phyloP scores from a whole-genome alignment of 2,888 invertebrate species.

The Noctua pronuba region DNA sequence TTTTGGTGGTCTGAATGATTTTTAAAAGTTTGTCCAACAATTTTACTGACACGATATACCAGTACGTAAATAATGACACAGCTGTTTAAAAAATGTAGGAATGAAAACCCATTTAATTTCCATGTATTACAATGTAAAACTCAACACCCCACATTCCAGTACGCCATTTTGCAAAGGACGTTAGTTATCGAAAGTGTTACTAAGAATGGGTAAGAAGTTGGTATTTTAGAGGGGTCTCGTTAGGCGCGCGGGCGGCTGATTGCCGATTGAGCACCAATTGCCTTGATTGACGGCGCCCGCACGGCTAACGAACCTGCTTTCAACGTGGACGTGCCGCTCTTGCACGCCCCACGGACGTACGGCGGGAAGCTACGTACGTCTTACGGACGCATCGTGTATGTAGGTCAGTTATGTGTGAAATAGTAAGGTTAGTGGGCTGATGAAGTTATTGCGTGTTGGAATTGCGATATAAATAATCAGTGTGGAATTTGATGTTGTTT shows the following conservation, averaged over 20 bases:
- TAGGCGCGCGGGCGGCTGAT: constrained; percentile 84
- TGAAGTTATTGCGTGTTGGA: constrained; percentile 37
- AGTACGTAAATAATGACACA: not conserved
- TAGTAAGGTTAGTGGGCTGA: constrained; percentile 46
- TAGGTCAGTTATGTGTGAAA: constrained; percentile 58
- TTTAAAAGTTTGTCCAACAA: no score
- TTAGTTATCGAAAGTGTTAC: constrained; percentile 76
- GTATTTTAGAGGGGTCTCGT: constrained; percentile 85
- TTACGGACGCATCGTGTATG: constrained; percentile 59
- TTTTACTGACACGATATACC: no score
- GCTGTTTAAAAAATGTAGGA: no score
- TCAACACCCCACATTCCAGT: constrained; percentile 14
- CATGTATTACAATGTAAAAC: not conserved
- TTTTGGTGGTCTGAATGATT: no score
- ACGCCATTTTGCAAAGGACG: constrained; percentile 43
- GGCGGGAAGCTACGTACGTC: constrained; percentile 52
- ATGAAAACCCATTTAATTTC: not conserved
- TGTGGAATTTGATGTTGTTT: constrained; percentile 6
- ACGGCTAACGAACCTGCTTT: constrained; percentile 89
- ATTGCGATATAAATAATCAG: constrained; percentile 12
- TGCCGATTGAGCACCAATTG: constrained; percentile 91
- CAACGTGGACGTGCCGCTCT: constrained; percentile 83
- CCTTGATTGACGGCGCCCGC: constrained; percentile 89
- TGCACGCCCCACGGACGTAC: constrained; percentile 55
- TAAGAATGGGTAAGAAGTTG: constrained; percentile 81